Conservation (phyloP, 2,797 vertebrate species). For the Coreius guichenoti region DNA sequence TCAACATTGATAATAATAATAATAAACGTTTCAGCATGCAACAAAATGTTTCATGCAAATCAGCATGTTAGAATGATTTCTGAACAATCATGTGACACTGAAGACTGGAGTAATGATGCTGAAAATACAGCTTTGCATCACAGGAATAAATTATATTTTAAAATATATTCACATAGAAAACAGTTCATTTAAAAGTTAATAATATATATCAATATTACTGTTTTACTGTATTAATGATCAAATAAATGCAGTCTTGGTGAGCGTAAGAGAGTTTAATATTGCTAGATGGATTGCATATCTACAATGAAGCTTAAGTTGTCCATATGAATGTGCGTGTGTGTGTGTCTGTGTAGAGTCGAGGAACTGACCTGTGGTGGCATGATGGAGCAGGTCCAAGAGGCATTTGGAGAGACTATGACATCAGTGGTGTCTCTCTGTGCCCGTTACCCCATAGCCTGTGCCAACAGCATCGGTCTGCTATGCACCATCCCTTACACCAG, state of each 20-base stretch:
- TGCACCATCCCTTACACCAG: slow-evolving; percentile 99
- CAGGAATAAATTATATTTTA: no score
- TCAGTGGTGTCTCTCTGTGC: slow-evolving; percentile 97
- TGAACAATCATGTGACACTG: no score
- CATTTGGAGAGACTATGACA: slow-evolving; percentile 98
- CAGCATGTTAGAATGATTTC: no score
- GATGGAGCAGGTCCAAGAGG: slow-evolving; percentile 99
- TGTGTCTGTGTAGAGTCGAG: slow-evolving; percentile 85
- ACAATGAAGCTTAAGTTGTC: neutral
- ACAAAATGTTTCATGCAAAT: no score
- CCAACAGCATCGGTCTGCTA: slow-evolving; percentile 96
- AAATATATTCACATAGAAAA: no score
- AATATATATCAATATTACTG: no score
- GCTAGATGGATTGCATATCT: neutral
- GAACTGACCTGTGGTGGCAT: slow-evolving; percentile 97
- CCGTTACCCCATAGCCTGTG: slow-evolving; percentile 96
- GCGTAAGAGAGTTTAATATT: neutral
- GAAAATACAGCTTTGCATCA: no score
- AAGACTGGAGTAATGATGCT: no score
- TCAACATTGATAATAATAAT: no score
- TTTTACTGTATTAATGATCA: neutral
- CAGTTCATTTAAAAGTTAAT: neutral
- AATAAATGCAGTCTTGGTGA: neutral
- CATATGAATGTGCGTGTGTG: neutral
- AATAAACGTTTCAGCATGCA: no score